Base-by-base conservation (phyloP, 64 coral and sea anemone species). In the Pachyseris speciosa region DNA sequence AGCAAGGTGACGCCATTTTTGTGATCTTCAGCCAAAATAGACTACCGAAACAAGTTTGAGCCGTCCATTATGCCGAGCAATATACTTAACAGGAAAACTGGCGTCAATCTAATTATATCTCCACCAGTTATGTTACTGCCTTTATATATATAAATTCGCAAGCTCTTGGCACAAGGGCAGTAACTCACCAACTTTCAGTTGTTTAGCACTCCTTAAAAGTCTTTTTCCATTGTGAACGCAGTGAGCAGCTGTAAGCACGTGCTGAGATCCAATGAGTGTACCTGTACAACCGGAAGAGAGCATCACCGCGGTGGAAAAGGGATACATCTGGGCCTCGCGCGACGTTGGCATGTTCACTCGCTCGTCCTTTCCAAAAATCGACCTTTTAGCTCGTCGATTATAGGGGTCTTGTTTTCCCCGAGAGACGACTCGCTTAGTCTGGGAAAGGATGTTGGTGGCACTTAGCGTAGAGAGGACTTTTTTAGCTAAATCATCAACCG, bases 201-300 rank as follows among this genome's bases (percentile, higher is more conserved):
- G 51, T 64, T 61, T 92, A 30, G 89, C 64, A 31, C 17, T 60
- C 65, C 74, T 92, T 83, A 92, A 25, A 19, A 61, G 53, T 49
- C 41, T 92, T 85, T 83, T 92, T 12, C 89, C 89, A 75, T 75
- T 37, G 65, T 84, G 89, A 31, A 92, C 67, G 57, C 89, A 92
- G 34, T 92, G 89, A 26, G 89, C 89, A 42, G 89, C 89, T 61
- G 89, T 92, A 55, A 92, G 68, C 51, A 92, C 89, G 59, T 92
- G 89, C 51, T 64, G 78, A 58, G 58, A 34, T 32, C 89, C 89
- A 9, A 92, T 83, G 49, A 92, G 67, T 37, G 89, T 92, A n/a
- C 89, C 89, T 33, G 89, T 92, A 12, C 89, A 92, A 59, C 89
- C 89, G 83, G 78, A 84, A 64, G 89, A 84, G 33, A 92, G 70